phyloP scores from a whole-genome alignment of 1,140 invertebrate species.

The Meteorus sp. region DNA sequence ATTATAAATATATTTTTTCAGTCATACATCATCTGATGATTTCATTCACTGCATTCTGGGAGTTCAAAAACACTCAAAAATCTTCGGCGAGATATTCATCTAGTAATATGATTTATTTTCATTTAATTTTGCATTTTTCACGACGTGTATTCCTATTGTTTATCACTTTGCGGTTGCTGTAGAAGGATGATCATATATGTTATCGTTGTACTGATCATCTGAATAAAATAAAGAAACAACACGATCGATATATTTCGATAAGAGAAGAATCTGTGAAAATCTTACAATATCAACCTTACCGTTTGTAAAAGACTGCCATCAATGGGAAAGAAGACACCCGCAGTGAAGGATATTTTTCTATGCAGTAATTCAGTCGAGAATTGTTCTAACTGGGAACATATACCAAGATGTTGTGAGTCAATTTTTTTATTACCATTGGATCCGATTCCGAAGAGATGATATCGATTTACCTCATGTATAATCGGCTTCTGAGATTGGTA shows the following conservation, averaged over 20 bases:
- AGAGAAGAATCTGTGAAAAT: background rate
- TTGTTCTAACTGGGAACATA: constrained; percentile 30
- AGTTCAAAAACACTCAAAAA: no score
- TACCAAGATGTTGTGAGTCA: background rate
- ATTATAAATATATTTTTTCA: no score
- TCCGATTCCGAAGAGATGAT: background rate
- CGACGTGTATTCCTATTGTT: background rate
- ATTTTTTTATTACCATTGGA: background rate
- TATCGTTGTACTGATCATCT: constrained; percentile 32
- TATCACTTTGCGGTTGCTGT: constrained; percentile 22
- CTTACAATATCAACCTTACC: constrained; percentile 23
- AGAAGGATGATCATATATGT: constrained; percentile 36
- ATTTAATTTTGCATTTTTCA: no score
- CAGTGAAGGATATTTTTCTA: constrained; percentile 34
- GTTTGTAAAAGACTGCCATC: constrained; percentile 34
- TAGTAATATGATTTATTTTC: no score
- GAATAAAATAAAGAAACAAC: constrained; percentile 16
- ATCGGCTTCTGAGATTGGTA: no score
- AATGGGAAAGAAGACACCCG: constrained; percentile 33
- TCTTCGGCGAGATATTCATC: no score
- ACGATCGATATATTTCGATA: background rate
- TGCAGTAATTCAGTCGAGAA: constrained; percentile 35
- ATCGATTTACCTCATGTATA: background rate
- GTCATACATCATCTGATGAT: no score
- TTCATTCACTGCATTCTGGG: no score